A percentile compares a stretch with the other conserved stretches of the same genome.
These are phyloP conservation scores for Strix aluco DNA, from an alignment of 2,113 vertebrate genomes.

Conservation along the genomic window DNA sequence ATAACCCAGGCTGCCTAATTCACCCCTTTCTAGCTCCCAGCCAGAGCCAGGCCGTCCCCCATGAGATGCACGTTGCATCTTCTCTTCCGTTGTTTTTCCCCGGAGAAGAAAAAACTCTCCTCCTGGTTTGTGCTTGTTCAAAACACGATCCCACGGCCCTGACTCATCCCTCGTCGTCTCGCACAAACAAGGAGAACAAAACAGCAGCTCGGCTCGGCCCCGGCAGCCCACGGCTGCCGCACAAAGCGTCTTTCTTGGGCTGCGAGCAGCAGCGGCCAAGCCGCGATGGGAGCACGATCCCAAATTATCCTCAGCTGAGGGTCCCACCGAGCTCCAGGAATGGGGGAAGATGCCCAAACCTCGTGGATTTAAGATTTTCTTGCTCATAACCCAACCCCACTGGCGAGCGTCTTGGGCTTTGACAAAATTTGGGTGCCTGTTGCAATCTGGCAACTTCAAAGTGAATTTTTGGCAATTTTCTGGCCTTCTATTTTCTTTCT, in stretches of 20 bases:
- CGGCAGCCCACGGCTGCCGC: neutral
- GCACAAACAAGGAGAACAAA: conserved; percentile 44
- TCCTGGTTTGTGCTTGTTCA: neutral
- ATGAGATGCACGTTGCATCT: rapidly evolving
- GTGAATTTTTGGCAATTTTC: neutral
- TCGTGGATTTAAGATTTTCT: rapidly evolving
- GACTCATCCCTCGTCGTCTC: conserved; percentile 25
- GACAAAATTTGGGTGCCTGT: neutral
- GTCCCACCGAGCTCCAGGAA: neutral
- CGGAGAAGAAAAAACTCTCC: neutral
- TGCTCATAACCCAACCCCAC: neutral
- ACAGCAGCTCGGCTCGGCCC: neutral
- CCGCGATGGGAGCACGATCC: neutral
- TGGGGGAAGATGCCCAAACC: rapidly evolving
- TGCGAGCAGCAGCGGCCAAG: rapidly evolving
- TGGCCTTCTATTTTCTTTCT: neutral
- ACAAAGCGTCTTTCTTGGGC: conserved; percentile 2
- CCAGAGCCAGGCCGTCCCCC: rapidly evolving
- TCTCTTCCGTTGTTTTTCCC: neutral
- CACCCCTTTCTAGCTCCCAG: neutral
- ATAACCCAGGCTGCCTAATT: neutral
- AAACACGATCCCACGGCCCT: neutral
- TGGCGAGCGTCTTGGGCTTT: rapidly evolving
- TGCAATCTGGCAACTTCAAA: neutral
- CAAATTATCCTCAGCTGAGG: neutral